Conservation (phyloP, 1,140 invertebrate genomes). For the Eumaeus atala region DNA sequence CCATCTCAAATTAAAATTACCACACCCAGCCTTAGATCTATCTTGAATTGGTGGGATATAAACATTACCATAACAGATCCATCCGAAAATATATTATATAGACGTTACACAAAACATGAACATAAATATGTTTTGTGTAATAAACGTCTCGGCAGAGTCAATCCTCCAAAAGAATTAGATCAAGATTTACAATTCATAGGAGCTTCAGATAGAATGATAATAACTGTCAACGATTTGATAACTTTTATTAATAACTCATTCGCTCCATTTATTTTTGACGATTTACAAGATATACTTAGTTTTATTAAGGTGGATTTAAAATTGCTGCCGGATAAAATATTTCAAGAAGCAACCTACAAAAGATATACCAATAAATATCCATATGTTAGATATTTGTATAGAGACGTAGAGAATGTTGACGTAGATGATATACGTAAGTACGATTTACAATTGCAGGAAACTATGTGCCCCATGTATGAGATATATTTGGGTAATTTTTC, state of each 20-base stretch:
- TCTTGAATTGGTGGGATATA: slow-evolving; percentile 40
- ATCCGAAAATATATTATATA: slow-evolving; percentile 15
- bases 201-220: slow-evolving; percentile 1
- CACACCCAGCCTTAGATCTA: slow-evolving; percentile 27
- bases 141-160: slow-evolving; percentile 22
- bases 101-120: slow-evolving; percentile 31
- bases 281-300: slow-evolving; percentile 22
- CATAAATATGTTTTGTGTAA: slow-evolving; percentile 40
- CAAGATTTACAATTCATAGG: slow-evolving; percentile 25
- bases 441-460: slow-evolving; percentile 49
- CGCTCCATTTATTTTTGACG: neutral
- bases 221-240: slow-evolving; percentile 15
- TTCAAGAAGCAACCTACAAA: slow-evolving; percentile 24
- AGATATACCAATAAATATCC: slow-evolving; percentile 32
- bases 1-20: slow-evolving; percentile 25
- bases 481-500: slow-evolving; percentile 16
- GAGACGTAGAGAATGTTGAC: slow-evolving; percentile 19
- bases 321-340: slow-evolving; percentile 10
- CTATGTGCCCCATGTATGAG: slow-evolving; percentile 26
- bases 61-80: slow-evolving; percentile 23
- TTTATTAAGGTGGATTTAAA: slow-evolving; percentile 32
- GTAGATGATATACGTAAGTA: slow-evolving; percentile 21
- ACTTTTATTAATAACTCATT: slow-evolving; percentile 8
- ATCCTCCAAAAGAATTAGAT: slow-evolving; percentile 16
- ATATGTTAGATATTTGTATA: slow-evolving; percentile 42